A percentile compares a stretch with the other conserved stretches of the same genome.
Conservation (phyloP, 2,113 vertebrate genomes). For the Meriones unguiculatus region DNA sequence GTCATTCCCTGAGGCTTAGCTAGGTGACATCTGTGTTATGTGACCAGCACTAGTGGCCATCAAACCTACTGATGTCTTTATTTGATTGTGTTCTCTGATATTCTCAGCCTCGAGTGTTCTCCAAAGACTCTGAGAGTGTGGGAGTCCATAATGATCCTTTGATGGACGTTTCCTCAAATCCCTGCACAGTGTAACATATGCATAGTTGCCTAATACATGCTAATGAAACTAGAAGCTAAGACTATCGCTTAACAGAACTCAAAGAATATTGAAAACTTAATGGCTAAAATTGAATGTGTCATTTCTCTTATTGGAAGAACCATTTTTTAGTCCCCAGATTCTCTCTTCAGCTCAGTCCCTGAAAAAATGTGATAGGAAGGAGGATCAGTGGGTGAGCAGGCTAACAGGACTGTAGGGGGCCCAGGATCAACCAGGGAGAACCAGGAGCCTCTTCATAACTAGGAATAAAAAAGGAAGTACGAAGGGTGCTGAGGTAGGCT, state of each 20-base stretch:
- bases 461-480: slow-evolving; percentile 14
- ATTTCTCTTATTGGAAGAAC: not conserved
- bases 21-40: not conserved
- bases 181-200: not conserved
- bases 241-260: not conserved
- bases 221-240: not conserved
- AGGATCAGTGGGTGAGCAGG: not conserved
- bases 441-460: not conserved
- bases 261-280: not conserved
- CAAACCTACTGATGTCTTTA: not conserved
- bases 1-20: not conserved
- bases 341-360: not conserved
- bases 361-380: not conserved
- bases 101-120: not conserved
- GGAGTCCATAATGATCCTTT: fast-evolving
- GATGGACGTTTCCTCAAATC: not conserved
- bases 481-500: not conserved
- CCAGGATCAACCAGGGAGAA: not conserved
- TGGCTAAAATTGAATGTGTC: not conserved
- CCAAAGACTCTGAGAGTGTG: not conserved
- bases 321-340: not conserved
- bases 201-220: not conserved
- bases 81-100: not conserved
- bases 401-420: not conserved
- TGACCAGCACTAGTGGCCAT: not conserved